Conservation (phyloP, 92 coral and sea anemone genomes). For the Pocillopora grandis region DNA sequence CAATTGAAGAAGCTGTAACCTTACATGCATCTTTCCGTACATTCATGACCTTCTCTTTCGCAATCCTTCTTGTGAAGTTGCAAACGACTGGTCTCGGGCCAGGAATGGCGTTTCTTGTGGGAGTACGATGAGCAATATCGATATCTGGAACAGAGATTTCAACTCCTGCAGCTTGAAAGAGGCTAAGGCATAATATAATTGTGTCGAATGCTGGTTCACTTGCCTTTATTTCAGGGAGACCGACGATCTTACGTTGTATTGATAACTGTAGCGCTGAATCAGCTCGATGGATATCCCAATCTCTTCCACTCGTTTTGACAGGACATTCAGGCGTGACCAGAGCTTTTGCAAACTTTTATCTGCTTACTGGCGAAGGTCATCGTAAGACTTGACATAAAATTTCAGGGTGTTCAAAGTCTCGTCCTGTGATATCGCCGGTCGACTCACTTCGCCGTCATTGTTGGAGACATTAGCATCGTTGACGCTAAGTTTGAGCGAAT, state of each 20-base stretch:
- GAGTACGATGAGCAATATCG: neutral
- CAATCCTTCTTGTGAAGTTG: no score
- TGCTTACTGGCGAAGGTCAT: slow-evolving; percentile 4
- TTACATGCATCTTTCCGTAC: no score
- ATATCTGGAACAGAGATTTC: neutral
- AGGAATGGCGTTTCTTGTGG: neutral
- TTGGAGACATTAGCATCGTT: neutral
- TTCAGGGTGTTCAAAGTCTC: slow-evolving; percentile 7
- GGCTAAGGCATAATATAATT: neutral
- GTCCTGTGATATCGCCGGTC: neutral
- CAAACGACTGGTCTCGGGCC: slow-evolving; percentile 2
- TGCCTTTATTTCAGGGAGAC: neutral
- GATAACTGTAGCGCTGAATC: neutral
- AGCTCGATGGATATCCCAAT: neutral
- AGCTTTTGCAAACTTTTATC: neutral
- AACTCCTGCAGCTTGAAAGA: slow-evolving; percentile 1
- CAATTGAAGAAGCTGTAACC: slow-evolving; percentile 12
- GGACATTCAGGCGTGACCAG: neutral
- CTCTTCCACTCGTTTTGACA: neutral
- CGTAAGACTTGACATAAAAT: slow-evolving; percentile 6
- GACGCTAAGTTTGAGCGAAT: neutral
- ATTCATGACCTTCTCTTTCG: no score
- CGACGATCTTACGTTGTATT: neutral
- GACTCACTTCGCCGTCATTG: neutral
- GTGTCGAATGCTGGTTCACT: neutral